These are phyloP conservation scores for Pilophorus perplexus DNA, from an alignment of 2,888 invertebrate species.

Conservation along the genomic window DNA sequence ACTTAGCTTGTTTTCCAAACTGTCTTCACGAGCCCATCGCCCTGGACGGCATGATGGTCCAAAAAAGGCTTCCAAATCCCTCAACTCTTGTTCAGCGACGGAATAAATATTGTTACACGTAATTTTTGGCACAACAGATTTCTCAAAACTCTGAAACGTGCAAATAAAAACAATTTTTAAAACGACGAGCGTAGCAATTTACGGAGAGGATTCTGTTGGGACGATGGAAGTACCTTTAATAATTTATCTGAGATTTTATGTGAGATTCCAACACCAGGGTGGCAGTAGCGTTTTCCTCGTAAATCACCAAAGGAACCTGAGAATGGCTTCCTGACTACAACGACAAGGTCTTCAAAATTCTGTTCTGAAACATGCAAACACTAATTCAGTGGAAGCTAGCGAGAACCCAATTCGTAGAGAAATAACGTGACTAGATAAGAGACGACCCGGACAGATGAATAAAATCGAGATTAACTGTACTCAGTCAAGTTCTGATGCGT, in stretches of 20 bases:
- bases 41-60: conserved; percentile 71
- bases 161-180: conserved; percentile 9
- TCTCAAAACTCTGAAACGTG: conserved; percentile 57
- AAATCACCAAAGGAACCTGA: conserved; percentile 56
- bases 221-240: conserved; percentile 53
- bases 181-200: background rate
- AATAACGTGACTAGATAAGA: too few species aligned
- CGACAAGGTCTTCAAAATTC: conserved; percentile 61
- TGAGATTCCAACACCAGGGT: conserved; percentile 62
- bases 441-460: too few species aligned
- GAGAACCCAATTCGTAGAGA: too few species aligned
- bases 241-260: conserved; percentile 61
- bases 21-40: conserved; percentile 60
- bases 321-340: conserved; percentile 57
- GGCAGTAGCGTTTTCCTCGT: conserved; percentile 60
- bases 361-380: too few species aligned
- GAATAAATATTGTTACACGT: conserved; percentile 52
- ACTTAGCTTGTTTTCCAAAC: conserved; percentile 61
- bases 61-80: conserved; percentile 64
- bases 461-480: too few species aligned
- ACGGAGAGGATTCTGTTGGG: background rate
- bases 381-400: too few species aligned
- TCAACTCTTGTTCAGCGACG: conserved; percentile 59
- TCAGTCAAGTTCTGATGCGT: too few species aligned
- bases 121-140: conserved; percentile 52